Conservation (phyloP, 2,888 invertebrate species). For the Pyrocoelia pectoralis region DNA sequence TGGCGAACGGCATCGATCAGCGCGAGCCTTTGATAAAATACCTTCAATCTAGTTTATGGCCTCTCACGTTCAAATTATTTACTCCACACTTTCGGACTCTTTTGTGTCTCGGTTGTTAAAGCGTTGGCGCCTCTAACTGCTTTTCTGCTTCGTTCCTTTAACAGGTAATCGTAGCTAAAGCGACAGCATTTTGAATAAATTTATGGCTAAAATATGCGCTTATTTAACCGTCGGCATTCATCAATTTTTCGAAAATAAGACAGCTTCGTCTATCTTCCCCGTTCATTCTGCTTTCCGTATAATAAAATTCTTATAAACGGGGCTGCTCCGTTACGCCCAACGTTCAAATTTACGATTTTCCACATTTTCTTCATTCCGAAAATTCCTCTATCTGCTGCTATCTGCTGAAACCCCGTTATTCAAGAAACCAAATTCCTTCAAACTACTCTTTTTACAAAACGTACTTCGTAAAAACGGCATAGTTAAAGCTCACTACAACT, state of each 20-base stretch:
- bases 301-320: slow-evolving; percentile 42
- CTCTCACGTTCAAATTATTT: slow-evolving; percentile 55
- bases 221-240: slow-evolving; percentile 5
- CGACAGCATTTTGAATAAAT: slow-evolving; percentile 16
- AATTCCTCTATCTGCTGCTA: slow-evolving; percentile 25
- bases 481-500: slow-evolving; percentile 43
- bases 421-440: slow-evolving; percentile 50
- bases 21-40: slow-evolving; percentile 46
- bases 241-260: not conserved
- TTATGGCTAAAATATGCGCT: slow-evolving; percentile 6
- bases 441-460: slow-evolving; percentile 51
- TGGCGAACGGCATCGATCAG: slow-evolving; percentile 21
- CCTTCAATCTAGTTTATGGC: slow-evolving; percentile 64
- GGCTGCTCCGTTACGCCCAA: slow-evolving; percentile 40
- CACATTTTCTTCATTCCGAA: slow-evolving; percentile 40
- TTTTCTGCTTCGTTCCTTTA: slow-evolving; percentile 38
- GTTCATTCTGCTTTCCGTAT: slow-evolving; percentile 39
- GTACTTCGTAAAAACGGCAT: slow-evolving; percentile 37
- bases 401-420: slow-evolving; percentile 44
- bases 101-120: slow-evolving; percentile 63
- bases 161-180: slow-evolving; percentile 20
- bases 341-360: slow-evolving; percentile 9
- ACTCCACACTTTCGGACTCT: slow-evolving; percentile 55
- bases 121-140: slow-evolving; percentile 57
- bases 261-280: slow-evolving; percentile 16